Percentiles rank a stretch among this genome's conserved stretches.
Conservation (phyloP, 2,113 vertebrate species). For the Chaetura pelagica region DNA sequence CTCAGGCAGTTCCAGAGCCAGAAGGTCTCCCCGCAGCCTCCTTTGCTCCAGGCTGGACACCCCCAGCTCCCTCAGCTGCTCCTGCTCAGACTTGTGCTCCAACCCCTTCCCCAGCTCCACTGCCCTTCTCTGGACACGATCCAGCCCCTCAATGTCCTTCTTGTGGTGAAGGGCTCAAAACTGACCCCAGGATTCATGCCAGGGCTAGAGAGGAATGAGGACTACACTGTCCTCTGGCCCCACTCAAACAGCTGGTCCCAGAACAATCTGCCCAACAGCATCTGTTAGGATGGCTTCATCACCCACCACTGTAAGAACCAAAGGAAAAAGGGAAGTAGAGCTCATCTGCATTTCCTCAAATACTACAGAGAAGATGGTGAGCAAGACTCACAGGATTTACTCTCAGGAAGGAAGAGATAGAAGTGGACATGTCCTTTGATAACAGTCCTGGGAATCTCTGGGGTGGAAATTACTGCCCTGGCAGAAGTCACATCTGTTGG, state of each 20-base stretch:
- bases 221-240: rapidly evolving
- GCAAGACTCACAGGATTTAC: background rate
- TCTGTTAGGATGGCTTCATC: background rate
- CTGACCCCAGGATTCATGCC: no score
- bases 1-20: no score
- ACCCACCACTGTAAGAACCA: rapidly evolving
- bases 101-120: no score
- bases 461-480: background rate
- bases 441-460: background rate
- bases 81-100: no score
- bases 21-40: no score
- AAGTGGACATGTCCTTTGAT: background rate
- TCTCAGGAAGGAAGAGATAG: background rate
- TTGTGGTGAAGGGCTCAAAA: no score
- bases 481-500: background rate
- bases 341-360: background rate
- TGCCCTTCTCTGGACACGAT: no score
- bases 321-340: background rate
- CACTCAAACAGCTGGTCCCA: background rate
- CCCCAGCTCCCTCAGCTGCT: no score
- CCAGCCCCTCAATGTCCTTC: no score
- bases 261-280: background rate
- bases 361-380: background rate
- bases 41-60: no score
- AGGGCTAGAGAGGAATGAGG: background rate